Base-by-base conservation (phyloP, 2,113 vertebrate genomes). In the Drymodes brunneopygia region DNA sequence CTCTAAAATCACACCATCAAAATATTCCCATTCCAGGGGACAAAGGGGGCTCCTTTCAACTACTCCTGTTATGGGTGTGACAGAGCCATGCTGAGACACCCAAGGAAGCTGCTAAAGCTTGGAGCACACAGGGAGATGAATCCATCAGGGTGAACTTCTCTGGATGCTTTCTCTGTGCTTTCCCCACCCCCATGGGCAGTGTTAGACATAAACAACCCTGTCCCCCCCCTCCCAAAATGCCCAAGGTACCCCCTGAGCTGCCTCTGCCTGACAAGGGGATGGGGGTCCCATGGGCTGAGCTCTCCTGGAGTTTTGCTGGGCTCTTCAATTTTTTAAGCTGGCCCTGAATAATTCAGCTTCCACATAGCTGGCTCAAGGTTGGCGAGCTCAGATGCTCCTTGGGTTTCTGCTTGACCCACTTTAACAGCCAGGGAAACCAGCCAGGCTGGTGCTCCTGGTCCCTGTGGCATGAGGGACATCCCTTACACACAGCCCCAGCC, bases 351-450 rank as follows among this genome's bases (percentile, higher is more conserved):
- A 96, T 97, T 97, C 88, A 97, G 72, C 58, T 74, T 23, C n/a
- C 69, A 83, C n/a, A 57, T 2, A 74, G 90, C 15, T 86, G 67
- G 82, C 36, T 72, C 2, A 7, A 47, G 88, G 88, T 21, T 54
- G 83, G 79, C 28, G 51, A 86, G 88, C 81, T 90, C 1, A 28
- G 83, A 64, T 71, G 90, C 93, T 94, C 88, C 90, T 71, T 71
- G 85, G 31, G 40, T 93, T 96, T 92, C 93, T 71, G 85, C 95
- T 90, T 94, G 96, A 97, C 96, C 96, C 94, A 95, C 72, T 97
- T 97, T 86, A 60, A 22, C 28, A 72, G 35, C 40, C n/a, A 57
- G 44, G 80, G 60, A 71, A 88, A 31, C n/a, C 82, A 51, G 25
- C 75, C 71, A 62, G 87, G 72, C 33, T 0, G 17, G 25, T 14